Evolutionary conservation across 2,797 vertebrate genomes (phyloP).

Genomic region (Ciconia nigra): DNA sequence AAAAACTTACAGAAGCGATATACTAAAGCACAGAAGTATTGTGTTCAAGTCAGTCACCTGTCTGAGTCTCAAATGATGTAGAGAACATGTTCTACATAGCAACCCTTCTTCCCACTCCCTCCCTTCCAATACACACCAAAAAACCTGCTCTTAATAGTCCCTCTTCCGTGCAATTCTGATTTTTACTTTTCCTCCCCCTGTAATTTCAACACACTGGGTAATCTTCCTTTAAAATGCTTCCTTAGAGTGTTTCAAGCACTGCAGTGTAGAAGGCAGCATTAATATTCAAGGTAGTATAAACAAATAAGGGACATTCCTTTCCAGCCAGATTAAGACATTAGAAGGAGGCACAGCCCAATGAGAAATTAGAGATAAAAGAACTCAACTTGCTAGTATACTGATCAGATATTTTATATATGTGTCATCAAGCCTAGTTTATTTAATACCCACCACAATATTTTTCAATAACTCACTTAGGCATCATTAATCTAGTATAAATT

Average conservation of each 20-base stretch:
- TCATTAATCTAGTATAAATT: conserved; percentile 7
- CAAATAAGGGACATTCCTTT: neutral
- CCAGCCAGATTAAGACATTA: neutral
- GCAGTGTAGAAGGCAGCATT: neutral
- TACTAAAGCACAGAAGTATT: neutral
- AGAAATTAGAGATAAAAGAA: neutral
- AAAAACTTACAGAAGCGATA: neutral
- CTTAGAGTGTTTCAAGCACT: neutral
- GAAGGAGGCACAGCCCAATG: neutral
- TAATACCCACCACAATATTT: neutral
- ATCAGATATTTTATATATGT: neutral
- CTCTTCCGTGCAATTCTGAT: neutral
- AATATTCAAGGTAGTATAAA: neutral
- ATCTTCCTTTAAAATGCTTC: neutral
- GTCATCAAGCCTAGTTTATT: neutral
- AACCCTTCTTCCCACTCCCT: neutral
- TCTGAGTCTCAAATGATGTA: neutral
- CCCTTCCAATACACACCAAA: neutral
- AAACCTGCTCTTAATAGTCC: fast-evolving
- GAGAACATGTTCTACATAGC: neutral
- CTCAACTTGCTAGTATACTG: neutral
- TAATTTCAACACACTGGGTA: neutral
- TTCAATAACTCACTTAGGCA: neutral
- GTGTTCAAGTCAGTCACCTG: neutral
- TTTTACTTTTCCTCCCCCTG: neutral